Evolutionary conservation across 2,113 vertebrate genomes (phyloP), one percentile per base, ranked within the genome.

Genomic region (Ochotona curzoniae): DNA sequence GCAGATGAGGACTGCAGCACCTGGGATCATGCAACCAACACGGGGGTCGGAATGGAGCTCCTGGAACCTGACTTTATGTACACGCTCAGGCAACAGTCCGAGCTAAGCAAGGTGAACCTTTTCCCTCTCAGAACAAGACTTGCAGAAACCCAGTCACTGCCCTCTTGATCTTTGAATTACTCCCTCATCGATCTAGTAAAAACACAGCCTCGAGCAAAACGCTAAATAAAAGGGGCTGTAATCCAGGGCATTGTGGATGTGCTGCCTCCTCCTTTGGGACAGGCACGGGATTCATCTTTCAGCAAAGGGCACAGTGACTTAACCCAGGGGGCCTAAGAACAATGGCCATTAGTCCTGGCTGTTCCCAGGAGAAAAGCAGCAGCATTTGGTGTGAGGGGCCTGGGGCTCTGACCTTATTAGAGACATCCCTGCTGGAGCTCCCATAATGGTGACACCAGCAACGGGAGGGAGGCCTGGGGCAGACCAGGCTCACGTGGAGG

Each of bases 181-280:
- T 94, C 85, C 11, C 51, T 92, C 89, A 94, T 94, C 89, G 79
- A 26, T 89, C 88, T 92, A 85, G 85, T 84, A 57, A 95, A 92
- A 61, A 81, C 54, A 60, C 51, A 87, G 47, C 87, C 73, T 93
- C 87, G 4, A 71, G 78, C 87, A 74, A 69, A 83, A 93, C 89
- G 64, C 90, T 96, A 78, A 93, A 93, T 95, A 95, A 95, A 96
- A 80, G 92, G 90, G 84, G n/a, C 84, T 95, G 84, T 87, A 94
- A 95, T 93, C 91, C 91, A 89, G 74, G 85, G 81, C 92, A 82
- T 95, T 74, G 93, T 76, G 21, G 61, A 64, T 25, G 84, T 78
- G 94, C 94, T 79, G 93, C 84, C 49, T 61, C 63, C 89, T 94
- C 94, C 95, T 91, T 87, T 4, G 10, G 96, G 96, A 81, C 84